These are phyloP conservation scores for Lepilemur septentrionalis DNA, from an alignment of 2,797 vertebrate species.

Conservation along the genomic window DNA sequence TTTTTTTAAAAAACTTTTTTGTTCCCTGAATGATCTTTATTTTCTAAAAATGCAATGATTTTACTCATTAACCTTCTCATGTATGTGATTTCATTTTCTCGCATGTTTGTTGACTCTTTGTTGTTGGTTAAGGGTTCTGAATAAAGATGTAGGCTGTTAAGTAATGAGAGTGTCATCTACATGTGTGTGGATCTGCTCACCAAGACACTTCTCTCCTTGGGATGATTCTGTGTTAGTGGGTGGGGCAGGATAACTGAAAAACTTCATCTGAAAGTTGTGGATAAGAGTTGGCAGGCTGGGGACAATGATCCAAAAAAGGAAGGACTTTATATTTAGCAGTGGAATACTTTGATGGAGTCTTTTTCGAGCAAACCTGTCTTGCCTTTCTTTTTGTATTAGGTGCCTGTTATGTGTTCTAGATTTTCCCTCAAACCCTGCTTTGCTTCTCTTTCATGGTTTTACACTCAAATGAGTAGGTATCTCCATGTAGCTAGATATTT, in stretches of 20 bases:
- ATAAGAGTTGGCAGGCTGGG: not conserved
- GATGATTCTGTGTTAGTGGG: not conserved
- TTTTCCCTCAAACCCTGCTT: not conserved
- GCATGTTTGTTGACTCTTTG: not conserved
- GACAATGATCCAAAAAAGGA: not conserved
- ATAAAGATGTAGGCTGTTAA: not conserved
- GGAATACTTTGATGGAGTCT: not conserved
- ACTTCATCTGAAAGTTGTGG: not conserved
- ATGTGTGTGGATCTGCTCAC: not conserved
- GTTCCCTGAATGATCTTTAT: not conserved
- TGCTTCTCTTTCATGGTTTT: not conserved
- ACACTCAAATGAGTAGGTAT: not conserved
- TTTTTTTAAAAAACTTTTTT: not conserved
- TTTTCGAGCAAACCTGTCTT: not conserved
- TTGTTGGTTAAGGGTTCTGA: not conserved
- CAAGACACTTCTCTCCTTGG: not conserved
- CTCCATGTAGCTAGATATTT: not conserved
- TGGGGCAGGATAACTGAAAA: not conserved
- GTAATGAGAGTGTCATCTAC: not conserved
- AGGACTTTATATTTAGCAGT: not conserved
- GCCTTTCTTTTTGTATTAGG: not conserved
- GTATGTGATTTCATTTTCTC: not conserved
- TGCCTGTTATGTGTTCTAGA: not conserved
- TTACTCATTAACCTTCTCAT: not conserved
- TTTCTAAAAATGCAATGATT: slow-evolving; percentile 10